These are phyloP conservation scores for Cebidichthys violaceus DNA, from an alignment of 2,113 vertebrate species.

Conservation along the genomic window DNA sequence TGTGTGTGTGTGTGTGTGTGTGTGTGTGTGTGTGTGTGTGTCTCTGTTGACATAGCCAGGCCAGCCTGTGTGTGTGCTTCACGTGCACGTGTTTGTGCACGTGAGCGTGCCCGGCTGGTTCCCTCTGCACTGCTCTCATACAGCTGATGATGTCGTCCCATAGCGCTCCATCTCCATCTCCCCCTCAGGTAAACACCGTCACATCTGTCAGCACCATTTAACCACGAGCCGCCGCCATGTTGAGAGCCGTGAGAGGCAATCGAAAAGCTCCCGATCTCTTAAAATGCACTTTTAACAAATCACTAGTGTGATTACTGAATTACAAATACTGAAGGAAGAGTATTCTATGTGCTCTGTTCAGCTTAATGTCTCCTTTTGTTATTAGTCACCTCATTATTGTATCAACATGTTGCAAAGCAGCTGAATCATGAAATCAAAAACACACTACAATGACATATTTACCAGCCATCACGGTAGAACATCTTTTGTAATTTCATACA, in stretches of 20 bases:
- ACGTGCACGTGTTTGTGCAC: background rate
- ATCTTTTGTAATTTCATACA: constrained; percentile 4
- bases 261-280: background rate
- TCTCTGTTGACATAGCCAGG: no score
- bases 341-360: background rate
- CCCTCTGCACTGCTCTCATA: background rate
- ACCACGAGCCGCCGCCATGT: background rate
- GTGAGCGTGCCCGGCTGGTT: background rate
- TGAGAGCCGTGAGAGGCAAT: background rate
- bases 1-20: no score
- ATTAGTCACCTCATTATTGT: background rate
- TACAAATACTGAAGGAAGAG: background rate
- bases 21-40: no score
- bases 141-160: background rate
- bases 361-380: background rate
- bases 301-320: background rate
- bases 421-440: constrained; percentile 2
- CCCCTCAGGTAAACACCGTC: background rate
- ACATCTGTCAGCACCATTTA: background rate
- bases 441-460: constrained; percentile 13
- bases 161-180: background rate
- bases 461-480: background rate
- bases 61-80: background rate
- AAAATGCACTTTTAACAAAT: background rate
- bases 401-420: background rate